Conservation (phyloP, 2,113 vertebrate genomes). For the Trogon melanurus region DNA sequence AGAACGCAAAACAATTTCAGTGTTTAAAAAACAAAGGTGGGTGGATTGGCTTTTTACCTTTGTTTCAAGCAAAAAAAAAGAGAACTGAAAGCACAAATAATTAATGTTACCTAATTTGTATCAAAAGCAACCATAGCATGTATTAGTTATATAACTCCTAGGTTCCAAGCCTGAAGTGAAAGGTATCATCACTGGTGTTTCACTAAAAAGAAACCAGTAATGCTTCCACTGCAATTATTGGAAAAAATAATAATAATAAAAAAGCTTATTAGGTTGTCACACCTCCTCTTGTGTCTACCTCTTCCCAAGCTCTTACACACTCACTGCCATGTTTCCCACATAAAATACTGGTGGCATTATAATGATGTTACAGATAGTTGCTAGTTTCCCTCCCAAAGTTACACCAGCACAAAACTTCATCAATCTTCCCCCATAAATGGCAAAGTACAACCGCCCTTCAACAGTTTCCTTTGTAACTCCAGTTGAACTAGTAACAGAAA, state of each 20-base stretch:
- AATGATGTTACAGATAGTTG: neutral
- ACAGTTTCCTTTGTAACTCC: neutral
- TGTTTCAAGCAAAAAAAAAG: neutral
- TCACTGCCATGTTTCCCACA: neutral
- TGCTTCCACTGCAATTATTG: neutral
- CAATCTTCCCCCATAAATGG: neutral
- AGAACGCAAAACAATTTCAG: neutral
- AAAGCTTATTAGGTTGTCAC: neutral
- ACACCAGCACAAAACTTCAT: neutral
- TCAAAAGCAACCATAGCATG: neutral
- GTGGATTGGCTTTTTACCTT: neutral
- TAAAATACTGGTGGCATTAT: neutral
- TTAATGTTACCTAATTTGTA: neutral
- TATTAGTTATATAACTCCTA: neutral
- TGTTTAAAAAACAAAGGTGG: neutral
- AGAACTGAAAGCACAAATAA: neutral
- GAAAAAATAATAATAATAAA: neutral
- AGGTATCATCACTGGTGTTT: neutral
- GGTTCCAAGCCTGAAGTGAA: neutral
- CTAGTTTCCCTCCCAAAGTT: neutral
- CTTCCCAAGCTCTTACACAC: neutral
- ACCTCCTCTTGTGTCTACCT: neutral
- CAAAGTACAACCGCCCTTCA: neutral
- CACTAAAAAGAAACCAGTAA: neutral
- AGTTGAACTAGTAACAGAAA: neutral